phyloP scores from a whole-genome alignment of 2,113 vertebrate genomes.

The Marmota flaviventris region DNA sequence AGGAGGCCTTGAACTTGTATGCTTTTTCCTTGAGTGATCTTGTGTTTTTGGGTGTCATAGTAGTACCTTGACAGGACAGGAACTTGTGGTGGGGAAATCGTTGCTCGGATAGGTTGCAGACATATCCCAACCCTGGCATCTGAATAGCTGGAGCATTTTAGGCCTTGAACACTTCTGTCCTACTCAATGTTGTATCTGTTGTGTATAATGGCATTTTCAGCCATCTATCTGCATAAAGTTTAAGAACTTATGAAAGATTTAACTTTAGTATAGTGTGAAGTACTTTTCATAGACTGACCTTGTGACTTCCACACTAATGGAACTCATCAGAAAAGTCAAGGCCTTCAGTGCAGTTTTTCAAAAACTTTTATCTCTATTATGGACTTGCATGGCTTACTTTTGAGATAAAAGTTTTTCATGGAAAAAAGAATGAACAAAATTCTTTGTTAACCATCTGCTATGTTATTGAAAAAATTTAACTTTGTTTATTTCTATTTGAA shows the following conservation, averaged over 20 bases:
- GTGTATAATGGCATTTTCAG: background rate
- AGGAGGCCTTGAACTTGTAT: background rate
- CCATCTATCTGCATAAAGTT: background rate
- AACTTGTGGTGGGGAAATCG: background rate
- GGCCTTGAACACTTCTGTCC: background rate
- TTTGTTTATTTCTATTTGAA: background rate
- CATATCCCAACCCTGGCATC: background rate
- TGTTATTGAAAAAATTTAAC: background rate
- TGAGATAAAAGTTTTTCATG: constrained; percentile 24
- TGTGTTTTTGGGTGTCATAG: background rate
- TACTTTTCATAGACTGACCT: background rate
- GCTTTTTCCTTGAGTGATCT: background rate
- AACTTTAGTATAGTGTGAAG: background rate
- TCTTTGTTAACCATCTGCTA: constrained; percentile 33
- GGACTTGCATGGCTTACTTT: background rate
- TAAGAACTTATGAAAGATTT: background rate
- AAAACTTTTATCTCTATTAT: background rate
- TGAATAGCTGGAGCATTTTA: background rate
- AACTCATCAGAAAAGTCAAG: background rate
- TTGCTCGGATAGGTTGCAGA: background rate
- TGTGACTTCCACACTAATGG: background rate
- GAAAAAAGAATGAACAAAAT: background rate
- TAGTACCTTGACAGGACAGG: background rate
- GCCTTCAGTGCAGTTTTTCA: background rate
- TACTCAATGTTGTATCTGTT: background rate